A percentile compares a stretch with the other conserved stretches of the same genome.
Conservation (phyloP, 2,888 invertebrate species). For the Endotricha flammealis region DNA sequence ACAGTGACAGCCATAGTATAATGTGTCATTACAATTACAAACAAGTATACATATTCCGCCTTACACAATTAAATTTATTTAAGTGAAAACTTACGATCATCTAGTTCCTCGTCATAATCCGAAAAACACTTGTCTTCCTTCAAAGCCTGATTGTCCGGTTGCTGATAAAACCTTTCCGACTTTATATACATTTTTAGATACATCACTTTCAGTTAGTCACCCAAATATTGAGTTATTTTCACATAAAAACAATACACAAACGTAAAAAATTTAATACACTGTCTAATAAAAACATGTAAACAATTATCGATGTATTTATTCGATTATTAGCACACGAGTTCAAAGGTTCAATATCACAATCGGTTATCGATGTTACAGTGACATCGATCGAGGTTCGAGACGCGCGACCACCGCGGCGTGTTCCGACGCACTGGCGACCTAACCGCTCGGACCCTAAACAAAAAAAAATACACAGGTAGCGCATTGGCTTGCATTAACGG, state of each 20-base stretch:
- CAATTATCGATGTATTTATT: no score
- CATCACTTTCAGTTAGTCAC: conserved; percentile 38
- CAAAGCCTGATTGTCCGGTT: conserved; percentile 53
- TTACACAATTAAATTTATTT: no score
- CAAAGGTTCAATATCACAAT: conserved; percentile 1
- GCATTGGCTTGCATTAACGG: conserved; percentile 26
- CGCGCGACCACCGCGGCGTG: conserved; percentile 54
- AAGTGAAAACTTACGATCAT: conserved; percentile 57
- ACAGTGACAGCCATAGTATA: no score
- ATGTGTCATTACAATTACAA: no score
- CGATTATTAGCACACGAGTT: conserved; percentile 5
- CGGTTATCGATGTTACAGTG: conserved; percentile 5
- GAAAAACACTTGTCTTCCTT: conserved; percentile 61
- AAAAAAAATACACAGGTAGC: conserved; percentile 42
- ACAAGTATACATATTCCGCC: no score
- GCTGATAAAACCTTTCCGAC: conserved; percentile 66
- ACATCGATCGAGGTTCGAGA: conserved; percentile 5
- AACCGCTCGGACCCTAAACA: conserved; percentile 55
- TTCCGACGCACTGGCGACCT: conserved; percentile 62
- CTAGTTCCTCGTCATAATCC: conserved; percentile 63
- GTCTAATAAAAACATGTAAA: neutral
- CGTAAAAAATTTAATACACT: neutral
- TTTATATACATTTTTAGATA: conserved; percentile 71
- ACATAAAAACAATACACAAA: conserved; percentile 5
- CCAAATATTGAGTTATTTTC: no score